Conservation (phyloP, 2,888 invertebrate genomes). For the Nephrotoma flavescens region DNA sequence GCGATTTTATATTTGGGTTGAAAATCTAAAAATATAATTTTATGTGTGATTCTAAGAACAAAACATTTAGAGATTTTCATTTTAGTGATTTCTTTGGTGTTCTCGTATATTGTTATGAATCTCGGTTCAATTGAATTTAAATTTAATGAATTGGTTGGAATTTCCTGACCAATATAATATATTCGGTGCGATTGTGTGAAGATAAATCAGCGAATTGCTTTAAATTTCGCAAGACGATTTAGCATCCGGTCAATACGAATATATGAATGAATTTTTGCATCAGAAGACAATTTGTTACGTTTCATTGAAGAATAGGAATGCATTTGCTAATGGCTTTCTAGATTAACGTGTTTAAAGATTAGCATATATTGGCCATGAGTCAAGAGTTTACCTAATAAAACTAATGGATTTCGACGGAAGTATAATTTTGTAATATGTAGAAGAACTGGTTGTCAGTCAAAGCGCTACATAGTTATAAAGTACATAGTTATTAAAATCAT, state of each 20-base stretch:
- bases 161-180: not conserved
- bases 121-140: not conserved
- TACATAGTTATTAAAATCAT: no score
- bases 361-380: no score
- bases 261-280: not conserved
- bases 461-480: no score
- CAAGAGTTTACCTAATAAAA: no score
- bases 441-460: no score
- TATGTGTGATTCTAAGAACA: not conserved
- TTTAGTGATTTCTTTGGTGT: not conserved
- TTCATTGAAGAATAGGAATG: not conserved
- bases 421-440: no score
- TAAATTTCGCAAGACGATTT: not conserved
- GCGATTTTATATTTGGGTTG: not conserved
- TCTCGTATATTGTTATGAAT: not conserved
- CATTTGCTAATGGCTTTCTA: no score
- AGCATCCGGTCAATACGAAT: not conserved
- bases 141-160: not conserved
- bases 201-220: not conserved
- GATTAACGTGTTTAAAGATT: no score
- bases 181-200: not conserved
- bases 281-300: not conserved
- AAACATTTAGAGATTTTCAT: not conserved
- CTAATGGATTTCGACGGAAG: no score
- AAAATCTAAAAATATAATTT: not conserved